Evolutionary conservation across 2,113 vertebrate genomes (phyloP).

Genomic region (Phaethornis superciliosus): DNA sequence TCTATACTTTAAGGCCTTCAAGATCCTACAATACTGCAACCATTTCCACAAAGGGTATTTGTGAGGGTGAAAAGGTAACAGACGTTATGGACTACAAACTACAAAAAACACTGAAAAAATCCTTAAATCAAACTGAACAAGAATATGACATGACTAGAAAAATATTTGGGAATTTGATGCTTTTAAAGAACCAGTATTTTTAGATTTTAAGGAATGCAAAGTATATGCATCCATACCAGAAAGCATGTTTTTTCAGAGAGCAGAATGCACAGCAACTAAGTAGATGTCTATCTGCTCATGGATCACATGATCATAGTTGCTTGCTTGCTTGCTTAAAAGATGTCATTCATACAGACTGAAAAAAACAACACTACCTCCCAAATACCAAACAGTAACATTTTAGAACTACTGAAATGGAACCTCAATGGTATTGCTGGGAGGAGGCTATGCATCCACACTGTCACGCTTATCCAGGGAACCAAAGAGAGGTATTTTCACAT

Average conservation of each 20-base stretch:
- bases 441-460: neutral
- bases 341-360: neutral
- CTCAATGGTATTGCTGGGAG: neutral
- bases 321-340: neutral
- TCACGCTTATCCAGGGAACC: neutral
- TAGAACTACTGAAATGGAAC: neutral
- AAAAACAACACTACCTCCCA: neutral
- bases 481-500: neutral
- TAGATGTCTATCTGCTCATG: conserved; percentile 21
- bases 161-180: neutral
- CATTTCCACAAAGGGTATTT: neutral
- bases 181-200: neutral
- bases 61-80: neutral
- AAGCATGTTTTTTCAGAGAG: neutral
- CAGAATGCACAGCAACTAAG: neutral
- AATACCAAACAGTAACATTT: neutral
- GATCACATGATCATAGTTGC: neutral
- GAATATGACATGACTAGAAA: neutral
- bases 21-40: neutral
- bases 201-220: neutral
- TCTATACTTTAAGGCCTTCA: neutral
- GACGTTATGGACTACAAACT: neutral
- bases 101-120: neutral
- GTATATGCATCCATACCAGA: neutral
- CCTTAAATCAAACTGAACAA: neutral